Evolutionary conservation across 1,140 invertebrate genomes (phyloP), one percentile per base, ranked within the genome.

Genomic region (Hesperophylax magnus): DNA sequence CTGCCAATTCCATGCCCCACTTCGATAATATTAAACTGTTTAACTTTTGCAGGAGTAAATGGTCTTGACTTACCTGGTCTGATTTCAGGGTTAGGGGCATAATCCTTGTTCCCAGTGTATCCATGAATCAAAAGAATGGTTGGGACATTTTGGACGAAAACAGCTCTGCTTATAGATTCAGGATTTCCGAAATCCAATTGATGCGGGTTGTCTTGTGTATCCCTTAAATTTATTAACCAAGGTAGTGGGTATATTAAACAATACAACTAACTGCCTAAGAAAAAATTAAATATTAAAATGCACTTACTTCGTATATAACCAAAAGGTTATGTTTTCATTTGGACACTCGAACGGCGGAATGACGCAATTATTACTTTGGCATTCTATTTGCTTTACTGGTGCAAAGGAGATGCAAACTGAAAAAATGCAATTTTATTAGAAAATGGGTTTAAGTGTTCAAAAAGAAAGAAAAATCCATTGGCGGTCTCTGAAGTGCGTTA

Each of bases 291-390:
- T 47, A 24, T 7, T 63, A 63, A 24, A 22, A 39, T 11, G 39
- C 54, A 63, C 69, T 74, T 86, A 92, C 91, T 89, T 90, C n/a
- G 90, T 90, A 80, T 92, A 93, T 2, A 93, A 84, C 89, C 91
- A 92, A 85, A 92, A 93, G n/a, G 91, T 91, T 9, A 93, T 85
- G 84, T 92, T 92, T 85, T 87, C 34, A 84, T 92, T 90, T 3
- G 92, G 92, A 86, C 92, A 92, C 24, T 88, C 85, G 65, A 86
- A 82, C 2, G 84, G 86, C 0, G 87, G 88, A 18, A 69, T 74
- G 1, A 90, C 80, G 71, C 89, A 90, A 24, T 75, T 65, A 65
- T 18, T 22, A 60, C 20, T n/a, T n/a, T 60, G 18, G 6, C 22
- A 6, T n/a, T 22, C 18, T 60, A 22, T 18, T 17, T 5, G 18